These are phyloP conservation scores for Hydrolagus affinis DNA, from an alignment of 2,113 vertebrate species.

Conservation along the genomic window DNA sequence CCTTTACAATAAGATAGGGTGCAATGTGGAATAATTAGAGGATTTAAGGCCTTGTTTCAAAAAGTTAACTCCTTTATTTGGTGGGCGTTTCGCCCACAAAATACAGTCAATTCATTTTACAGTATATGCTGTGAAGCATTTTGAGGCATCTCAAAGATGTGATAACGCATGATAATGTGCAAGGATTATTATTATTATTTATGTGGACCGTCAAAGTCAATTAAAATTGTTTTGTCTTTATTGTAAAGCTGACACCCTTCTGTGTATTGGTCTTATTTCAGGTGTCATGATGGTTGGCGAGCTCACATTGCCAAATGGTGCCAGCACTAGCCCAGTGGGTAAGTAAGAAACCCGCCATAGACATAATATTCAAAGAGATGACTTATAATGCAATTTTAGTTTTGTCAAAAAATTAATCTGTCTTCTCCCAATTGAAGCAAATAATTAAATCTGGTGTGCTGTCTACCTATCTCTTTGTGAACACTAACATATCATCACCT, in stretches of 20 bases:
- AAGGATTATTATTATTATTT: neutral
- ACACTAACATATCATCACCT: neutral
- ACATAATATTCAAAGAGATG: neutral
- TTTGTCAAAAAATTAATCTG: neutral
- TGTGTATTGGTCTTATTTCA: conserved; percentile 56
- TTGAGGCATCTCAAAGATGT: no score
- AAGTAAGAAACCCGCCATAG: conserved; percentile 42
- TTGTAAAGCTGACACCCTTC: conserved; percentile 45
- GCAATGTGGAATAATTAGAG: no score
- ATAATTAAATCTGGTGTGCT: neutral
- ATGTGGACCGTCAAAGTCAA: neutral
- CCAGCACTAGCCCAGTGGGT: conserved; percentile 77
- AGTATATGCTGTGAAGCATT: no score
- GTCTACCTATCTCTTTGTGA: no score
- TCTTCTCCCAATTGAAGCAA: neutral
- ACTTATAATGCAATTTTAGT: neutral
- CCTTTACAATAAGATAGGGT: no score
- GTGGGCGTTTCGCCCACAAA: neutral
- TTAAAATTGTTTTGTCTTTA: neutral
- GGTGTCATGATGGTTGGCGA: conserved; percentile 78
- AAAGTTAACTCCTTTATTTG: neutral
- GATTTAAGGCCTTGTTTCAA: no score
- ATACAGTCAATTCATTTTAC: no score
- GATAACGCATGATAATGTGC: no score
- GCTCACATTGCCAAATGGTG: conserved; percentile 79